Conservation (phyloP, 2,797 vertebrate species). For the Pantherophis vulpinus region DNA sequence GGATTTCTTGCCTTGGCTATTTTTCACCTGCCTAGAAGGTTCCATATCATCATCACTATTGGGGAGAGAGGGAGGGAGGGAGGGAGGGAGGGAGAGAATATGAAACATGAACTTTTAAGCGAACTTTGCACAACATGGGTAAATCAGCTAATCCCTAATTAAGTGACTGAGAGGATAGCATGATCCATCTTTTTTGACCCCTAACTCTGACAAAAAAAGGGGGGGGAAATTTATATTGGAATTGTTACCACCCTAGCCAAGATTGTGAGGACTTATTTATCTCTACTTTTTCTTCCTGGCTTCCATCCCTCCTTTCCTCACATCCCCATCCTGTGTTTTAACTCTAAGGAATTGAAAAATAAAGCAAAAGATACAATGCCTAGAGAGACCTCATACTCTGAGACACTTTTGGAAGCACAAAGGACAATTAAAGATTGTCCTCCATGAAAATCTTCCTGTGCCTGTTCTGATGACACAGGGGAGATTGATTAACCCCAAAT, state of each 20-base stretch:
- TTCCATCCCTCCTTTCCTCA: neutral
- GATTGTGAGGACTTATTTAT: neutral
- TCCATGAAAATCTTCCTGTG: neutral
- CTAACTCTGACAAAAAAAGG: neutral
- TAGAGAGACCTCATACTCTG: neutral
- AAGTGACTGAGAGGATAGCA: neutral
- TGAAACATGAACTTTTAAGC: neutral
- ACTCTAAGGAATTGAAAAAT: neutral
- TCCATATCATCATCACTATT: neutral
- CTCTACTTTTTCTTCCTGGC: neutral
- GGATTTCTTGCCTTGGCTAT: neutral
- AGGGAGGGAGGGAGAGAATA: neutral
- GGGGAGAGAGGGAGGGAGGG: neutral
- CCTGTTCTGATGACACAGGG: neutral
- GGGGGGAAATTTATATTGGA: neutral
- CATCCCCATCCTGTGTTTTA: neutral
- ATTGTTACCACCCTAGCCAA: neutral
- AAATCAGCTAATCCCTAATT: neutral
- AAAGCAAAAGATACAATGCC: neutral
- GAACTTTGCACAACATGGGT: neutral
- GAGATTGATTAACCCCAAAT: neutral
- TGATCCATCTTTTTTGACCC: neutral
- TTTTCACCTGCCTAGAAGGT: neutral
- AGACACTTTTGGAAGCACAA: neutral
- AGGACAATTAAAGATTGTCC: neutral